A percentile compares a stretch with the other conserved stretches of the same genome.
Conservation (phyloP, 2,113 vertebrate genomes). For the Siniperca knerii region DNA sequence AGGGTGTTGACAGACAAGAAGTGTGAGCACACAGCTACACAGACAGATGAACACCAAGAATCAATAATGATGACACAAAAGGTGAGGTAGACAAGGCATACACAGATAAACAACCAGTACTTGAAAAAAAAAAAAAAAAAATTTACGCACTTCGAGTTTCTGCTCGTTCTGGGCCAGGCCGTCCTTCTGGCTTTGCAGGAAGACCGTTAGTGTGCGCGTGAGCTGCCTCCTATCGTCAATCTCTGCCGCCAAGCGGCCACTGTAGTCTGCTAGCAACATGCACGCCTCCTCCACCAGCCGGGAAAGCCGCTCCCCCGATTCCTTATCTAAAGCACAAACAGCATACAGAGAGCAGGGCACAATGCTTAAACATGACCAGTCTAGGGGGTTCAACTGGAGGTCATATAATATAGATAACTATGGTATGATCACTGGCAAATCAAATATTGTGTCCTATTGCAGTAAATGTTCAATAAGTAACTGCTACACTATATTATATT, state of each 20-base stretch:
- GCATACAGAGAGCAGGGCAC: conserved; percentile 85
- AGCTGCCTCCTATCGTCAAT: conserved; percentile 98
- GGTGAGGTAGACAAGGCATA: conserved; percentile 14
- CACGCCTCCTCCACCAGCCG: conserved; percentile 93
- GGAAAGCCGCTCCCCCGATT: conserved; percentile 83
- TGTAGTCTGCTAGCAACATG: conserved; percentile 98
- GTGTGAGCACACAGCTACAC: not conserved
- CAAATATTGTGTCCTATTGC: not conserved
- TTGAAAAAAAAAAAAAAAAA: conserved; percentile 49
- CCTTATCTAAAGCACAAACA: conserved; percentile 79
- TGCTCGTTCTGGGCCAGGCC: conserved; percentile 96
- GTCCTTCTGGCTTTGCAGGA: conserved; percentile 97
- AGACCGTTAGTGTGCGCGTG: conserved; percentile 93
- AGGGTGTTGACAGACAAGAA: conserved; percentile 1
- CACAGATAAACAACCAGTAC: not conserved
- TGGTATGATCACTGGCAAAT: not conserved
- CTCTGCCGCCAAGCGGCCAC: conserved; percentile 97
- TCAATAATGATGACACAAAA: not conserved
- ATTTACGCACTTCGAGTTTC: conserved; percentile 98
- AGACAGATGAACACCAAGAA: conserved; percentile 3
- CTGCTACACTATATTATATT: no score
- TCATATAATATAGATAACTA: conserved; percentile 2
- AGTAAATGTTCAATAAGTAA: no score
- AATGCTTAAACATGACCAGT: conserved; percentile 86
- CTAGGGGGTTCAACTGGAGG: conserved; percentile 7